phyloP scores from a whole-genome alignment of 2,113 vertebrate genomes.

The Bathybates hornii region DNA sequence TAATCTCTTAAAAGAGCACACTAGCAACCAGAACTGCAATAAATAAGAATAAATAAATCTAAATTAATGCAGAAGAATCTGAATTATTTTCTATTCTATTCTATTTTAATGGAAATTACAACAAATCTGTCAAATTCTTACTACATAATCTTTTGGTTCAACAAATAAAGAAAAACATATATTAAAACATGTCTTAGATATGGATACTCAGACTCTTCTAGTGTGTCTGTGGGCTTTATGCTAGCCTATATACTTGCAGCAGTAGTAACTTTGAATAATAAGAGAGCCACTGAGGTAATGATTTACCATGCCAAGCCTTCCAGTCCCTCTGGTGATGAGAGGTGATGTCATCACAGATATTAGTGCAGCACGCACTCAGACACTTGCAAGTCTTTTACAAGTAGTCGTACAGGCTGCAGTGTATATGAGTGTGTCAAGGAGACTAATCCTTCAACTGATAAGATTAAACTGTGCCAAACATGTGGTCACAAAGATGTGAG shows the following conservation, averaged over 20 bases:
- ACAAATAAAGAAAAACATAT: not conserved
- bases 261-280: conserved; percentile 5
- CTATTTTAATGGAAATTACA: not conserved
- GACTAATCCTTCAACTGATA: conserved; percentile 23
- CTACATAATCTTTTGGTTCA: not conserved
- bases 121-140: not conserved
- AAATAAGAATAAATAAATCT: not conserved
- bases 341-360: conserved; percentile 32
- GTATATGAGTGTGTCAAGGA: not conserved
- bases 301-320: conserved; percentile 30
- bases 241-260: not conserved
- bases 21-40: not conserved
- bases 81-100: not conserved
- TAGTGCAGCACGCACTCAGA: not conserved
- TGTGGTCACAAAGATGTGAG: not conserved
- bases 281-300: conserved; percentile 20
- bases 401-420: not conserved
- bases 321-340: conserved; percentile 10
- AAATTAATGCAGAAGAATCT: not conserved
- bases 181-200: not conserved
- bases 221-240: not conserved
- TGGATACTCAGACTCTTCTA: not conserved
- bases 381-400: conserved; percentile 10
- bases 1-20: not conserved
- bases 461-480: conserved; percentile 14